These are phyloP conservation scores for Orientallactaga bullata DNA, from an alignment of 2,113 vertebrate genomes.

Conservation along the genomic window DNA sequence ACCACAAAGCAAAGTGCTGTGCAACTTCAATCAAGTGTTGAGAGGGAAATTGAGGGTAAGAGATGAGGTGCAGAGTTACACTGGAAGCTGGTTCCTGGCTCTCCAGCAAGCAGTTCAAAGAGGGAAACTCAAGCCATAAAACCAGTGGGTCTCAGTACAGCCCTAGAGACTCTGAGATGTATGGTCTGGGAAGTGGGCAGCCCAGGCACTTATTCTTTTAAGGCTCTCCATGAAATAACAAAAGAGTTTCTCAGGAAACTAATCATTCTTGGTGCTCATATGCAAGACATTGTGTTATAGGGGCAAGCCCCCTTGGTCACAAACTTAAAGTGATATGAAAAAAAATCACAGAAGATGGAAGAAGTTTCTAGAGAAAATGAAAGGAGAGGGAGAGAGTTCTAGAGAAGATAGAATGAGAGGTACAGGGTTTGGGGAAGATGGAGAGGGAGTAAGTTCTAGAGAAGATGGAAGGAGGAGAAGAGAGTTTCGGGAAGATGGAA, in stretches of 20 bases:
- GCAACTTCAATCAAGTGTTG: background rate
- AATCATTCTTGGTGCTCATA: background rate
- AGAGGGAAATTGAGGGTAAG: conserved; percentile 3
- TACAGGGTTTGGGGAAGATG: too few relatives aligned
- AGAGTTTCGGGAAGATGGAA: too few relatives aligned
- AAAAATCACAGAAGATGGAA: too few relatives aligned
- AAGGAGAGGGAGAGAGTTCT: too few relatives aligned
- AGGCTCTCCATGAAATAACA: too few relatives aligned
- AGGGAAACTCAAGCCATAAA: background rate
- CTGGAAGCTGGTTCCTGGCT: background rate
- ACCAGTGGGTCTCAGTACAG: background rate
- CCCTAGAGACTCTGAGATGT: background rate
- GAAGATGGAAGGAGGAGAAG: background rate
- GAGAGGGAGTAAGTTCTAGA: too few relatives aligned
- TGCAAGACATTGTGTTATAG: background rate
- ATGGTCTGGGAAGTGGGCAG: background rate
- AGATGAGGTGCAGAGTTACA: background rate
- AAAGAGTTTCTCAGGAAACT: too few relatives aligned
- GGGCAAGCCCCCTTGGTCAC: background rate
- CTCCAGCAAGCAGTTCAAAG: background rate
- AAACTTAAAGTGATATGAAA: background rate
- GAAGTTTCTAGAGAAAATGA: background rate
- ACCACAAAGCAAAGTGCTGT: background rate
- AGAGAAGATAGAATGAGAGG: too few relatives aligned
- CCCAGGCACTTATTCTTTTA: background rate